Evolutionary conservation across 2,888 invertebrate genomes (phyloP).

Genomic region (Caenorhabditis sinica): DNA sequence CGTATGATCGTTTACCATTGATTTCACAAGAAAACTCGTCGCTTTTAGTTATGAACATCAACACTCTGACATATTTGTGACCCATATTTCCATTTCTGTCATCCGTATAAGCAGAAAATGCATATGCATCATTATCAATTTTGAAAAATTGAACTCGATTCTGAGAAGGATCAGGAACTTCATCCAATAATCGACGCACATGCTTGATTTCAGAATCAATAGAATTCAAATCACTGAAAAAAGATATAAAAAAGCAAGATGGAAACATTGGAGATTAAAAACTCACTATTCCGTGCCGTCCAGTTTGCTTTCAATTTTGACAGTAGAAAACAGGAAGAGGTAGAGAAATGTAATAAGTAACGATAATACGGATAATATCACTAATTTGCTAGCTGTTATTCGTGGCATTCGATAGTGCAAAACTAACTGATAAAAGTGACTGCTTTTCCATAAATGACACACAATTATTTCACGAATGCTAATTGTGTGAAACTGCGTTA

Average conservation of each 20-base stretch:
- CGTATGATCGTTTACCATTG: slow-evolving; percentile 25
- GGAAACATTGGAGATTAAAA: not conserved
- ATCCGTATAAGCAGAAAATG: slow-evolving; percentile 49
- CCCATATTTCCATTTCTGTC: slow-evolving; percentile 70
- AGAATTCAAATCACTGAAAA: slow-evolving; percentile 4
- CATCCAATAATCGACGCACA: slow-evolving; percentile 24
- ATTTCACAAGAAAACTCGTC: slow-evolving; percentile 47
- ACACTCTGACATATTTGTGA: slow-evolving; percentile 59
- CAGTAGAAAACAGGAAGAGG: not conserved
- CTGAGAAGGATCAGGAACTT: slow-evolving; percentile 21
- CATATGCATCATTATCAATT: slow-evolving; percentile 39
- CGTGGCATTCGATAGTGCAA: slow-evolving; percentile 36
- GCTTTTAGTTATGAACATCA: slow-evolving; percentile 34
- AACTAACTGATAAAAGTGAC: slow-evolving; percentile 18
- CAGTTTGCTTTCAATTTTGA: not conserved
- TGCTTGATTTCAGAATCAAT: slow-evolving; percentile 8
- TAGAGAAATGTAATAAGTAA: slow-evolving; percentile 20
- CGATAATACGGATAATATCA: slow-evolving; percentile 12
- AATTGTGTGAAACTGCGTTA: slow-evolving; percentile 21
- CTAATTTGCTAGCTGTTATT: slow-evolving; percentile 37
- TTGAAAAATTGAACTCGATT: slow-evolving; percentile 44
- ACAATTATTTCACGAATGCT: slow-evolving; percentile 2
- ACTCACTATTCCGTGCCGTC: slow-evolving; percentile 21
- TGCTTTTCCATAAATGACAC: slow-evolving; percentile 8
- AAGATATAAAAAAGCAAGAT: not conserved